Conservation (phyloP, 2,113 vertebrate species). For the Cynopterus brachyotis region DNA sequence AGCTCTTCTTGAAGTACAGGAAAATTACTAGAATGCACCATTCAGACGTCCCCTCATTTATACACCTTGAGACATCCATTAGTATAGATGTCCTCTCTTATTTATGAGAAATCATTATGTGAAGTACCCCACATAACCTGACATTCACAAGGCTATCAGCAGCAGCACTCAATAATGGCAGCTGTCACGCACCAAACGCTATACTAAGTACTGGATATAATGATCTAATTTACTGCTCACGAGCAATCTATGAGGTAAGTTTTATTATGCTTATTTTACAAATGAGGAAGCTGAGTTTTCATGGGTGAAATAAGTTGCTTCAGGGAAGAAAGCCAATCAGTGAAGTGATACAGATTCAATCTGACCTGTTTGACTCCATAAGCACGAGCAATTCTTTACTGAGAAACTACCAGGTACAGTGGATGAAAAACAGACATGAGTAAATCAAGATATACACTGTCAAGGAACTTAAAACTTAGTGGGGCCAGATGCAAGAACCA, state of each 20-base stretch:
- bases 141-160: background rate
- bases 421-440: background rate
- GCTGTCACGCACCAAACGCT: background rate
- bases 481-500: background rate
- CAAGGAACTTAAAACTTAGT: background rate
- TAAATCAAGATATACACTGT: background rate
- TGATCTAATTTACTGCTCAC: background rate
- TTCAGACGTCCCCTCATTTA: background rate
- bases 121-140: background rate
- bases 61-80: background rate
- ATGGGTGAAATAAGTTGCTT: background rate
- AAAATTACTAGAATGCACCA: background rate
- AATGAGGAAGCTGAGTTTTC: background rate
- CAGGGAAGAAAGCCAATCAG: background rate
- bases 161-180: background rate
- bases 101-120: background rate
- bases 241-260: background rate
- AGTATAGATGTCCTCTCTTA: background rate
- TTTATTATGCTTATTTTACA: background rate
- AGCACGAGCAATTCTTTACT: background rate
- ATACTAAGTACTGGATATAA: background rate
- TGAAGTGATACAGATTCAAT: background rate
- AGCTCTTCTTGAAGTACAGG: background rate
- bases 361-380: background rate
- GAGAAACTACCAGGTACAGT: background rate